These are phyloP conservation scores for Atherinosoma microstoma DNA, from an alignment of 2,797 vertebrate genomes.

Conservation along the genomic window DNA sequence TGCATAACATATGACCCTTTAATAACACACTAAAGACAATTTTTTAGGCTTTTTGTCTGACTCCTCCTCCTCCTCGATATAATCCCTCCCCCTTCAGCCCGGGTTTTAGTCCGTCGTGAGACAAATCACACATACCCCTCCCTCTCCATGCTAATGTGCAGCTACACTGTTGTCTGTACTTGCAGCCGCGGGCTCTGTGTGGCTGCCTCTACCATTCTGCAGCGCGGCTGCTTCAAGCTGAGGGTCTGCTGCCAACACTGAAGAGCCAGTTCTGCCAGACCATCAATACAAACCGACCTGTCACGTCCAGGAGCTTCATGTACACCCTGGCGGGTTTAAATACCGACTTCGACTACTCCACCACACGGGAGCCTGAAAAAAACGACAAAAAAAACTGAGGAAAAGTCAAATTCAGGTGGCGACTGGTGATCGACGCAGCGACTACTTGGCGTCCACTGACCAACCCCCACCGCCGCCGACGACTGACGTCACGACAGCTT, in stretches of 20 bases:
- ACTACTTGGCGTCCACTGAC: conserved; percentile 21
- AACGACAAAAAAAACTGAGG: background rate
- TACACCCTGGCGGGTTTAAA: conserved; percentile 55
- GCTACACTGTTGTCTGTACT: conserved; percentile 50
- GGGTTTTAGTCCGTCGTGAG: conserved; percentile 17
- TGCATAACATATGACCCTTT: background rate
- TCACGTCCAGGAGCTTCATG: conserved; percentile 33
- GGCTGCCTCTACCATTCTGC: conserved; percentile 36
- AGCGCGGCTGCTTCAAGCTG: conserved; percentile 27
- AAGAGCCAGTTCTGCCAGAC: background rate
- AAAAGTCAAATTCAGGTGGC: background rate
- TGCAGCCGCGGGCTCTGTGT: conserved; percentile 33
- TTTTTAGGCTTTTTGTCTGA: conserved; percentile 33
- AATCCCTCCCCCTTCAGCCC: conserved; percentile 49
- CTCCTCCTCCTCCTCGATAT: conserved; percentile 65
- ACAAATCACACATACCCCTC: conserved; percentile 39
- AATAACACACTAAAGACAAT: conserved; percentile 23
- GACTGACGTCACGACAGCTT: conserved; percentile 36
- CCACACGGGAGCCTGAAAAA: conserved; percentile 7
- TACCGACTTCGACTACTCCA: conserved; percentile 34
- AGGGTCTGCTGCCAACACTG: conserved; percentile 29
- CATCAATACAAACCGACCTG: conserved; percentile 6
- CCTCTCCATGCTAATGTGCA: conserved; percentile 52
- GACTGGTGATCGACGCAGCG: conserved; percentile 13
- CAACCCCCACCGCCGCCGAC: conserved; percentile 38